These are phyloP conservation scores for Ganaspis sp. DNA, from an alignment of 1,140 invertebrate species.

Conservation along the genomic window DNA sequence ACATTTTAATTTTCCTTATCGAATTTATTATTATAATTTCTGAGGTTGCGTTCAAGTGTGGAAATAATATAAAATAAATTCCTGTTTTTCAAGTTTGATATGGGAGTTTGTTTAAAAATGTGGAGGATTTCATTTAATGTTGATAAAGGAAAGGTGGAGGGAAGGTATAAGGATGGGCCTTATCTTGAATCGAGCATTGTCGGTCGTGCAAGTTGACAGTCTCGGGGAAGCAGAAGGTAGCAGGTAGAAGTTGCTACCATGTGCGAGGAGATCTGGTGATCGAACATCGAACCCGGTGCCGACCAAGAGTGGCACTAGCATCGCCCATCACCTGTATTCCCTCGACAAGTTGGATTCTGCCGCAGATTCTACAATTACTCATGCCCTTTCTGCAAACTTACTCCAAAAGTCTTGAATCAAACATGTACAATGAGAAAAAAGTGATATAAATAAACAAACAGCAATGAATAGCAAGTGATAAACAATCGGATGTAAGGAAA, in stretches of 20 bases:
- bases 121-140: background rate
- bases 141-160: constrained; percentile 36
- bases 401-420: constrained; percentile 40
- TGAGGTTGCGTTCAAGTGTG: no score
- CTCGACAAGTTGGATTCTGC: constrained; percentile 70
- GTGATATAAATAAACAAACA: no score
- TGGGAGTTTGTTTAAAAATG: background rate
- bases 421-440: background rate
- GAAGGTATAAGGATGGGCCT: constrained; percentile 53
- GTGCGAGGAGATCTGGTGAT: constrained; percentile 58
- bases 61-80: no score
- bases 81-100: background rate
- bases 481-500: no score
- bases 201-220: constrained; percentile 71
- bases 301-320: constrained; percentile 52
- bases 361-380: constrained; percentile 75
- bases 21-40: no score
- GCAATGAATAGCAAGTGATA: no score
- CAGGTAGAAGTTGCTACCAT: constrained; percentile 31
- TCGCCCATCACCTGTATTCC: constrained; percentile 63
- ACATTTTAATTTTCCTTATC: no score
- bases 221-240: constrained; percentile 40
- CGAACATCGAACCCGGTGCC: constrained; percentile 43
- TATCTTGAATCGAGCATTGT: constrained; percentile 74
- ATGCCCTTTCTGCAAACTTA: constrained; percentile 68